phyloP scores from a whole-genome alignment of 2,888 invertebrate genomes.

The Cyclophora albipunctata region DNA sequence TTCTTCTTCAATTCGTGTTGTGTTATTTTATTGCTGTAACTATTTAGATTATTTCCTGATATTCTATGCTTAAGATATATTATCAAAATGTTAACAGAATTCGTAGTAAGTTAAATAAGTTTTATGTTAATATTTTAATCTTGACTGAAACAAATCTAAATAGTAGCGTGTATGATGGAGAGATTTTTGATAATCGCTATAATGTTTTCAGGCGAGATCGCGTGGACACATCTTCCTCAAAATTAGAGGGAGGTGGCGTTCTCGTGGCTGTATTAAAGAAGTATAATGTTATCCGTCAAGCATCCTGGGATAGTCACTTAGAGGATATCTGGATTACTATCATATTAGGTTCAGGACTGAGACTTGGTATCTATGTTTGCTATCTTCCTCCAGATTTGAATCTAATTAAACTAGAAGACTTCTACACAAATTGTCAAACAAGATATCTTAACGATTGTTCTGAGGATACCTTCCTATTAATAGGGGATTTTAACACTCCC shows the following conservation, averaged over 20 bases:
- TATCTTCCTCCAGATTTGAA: background rate
- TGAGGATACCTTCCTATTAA: background rate
- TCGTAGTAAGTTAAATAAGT: background rate
- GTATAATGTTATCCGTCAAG: background rate
- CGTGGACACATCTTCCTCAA: background rate
- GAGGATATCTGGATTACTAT: background rate
- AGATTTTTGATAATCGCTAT: background rate
- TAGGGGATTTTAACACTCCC: background rate
- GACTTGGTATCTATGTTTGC: background rate
- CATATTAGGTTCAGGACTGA: background rate
- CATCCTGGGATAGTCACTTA: background rate
- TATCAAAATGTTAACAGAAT: slow-evolving; percentile 9
- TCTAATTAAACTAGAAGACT: background rate
- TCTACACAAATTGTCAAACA: background rate
- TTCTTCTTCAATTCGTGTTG: too few species aligned
- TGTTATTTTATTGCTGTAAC: background rate
- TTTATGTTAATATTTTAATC: background rate
- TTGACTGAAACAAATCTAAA: background rate
- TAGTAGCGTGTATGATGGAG: background rate
- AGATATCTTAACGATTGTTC: background rate
- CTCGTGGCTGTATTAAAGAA: background rate
- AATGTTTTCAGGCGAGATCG: slow-evolving; percentile 1
- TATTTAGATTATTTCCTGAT: background rate
- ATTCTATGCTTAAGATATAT: background rate
- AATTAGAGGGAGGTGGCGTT: background rate